Conservation (phyloP, 2,888 invertebrate genomes). For the Platynereis dumerilii region DNA sequence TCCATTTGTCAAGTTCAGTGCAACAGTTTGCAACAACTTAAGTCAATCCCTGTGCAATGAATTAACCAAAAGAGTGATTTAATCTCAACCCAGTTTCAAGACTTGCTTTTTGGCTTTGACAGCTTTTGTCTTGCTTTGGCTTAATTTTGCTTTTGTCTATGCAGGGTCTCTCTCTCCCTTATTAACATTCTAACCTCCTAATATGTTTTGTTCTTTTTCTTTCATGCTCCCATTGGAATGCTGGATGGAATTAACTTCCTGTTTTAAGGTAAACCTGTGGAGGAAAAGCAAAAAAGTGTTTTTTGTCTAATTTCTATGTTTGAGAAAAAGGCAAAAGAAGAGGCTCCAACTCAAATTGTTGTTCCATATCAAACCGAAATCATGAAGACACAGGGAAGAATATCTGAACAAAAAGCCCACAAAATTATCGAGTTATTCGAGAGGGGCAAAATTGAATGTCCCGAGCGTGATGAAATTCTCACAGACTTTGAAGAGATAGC, state of each 20-base stretch:
- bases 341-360: slow-evolving; percentile 8
- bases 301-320: slow-evolving; percentile 23
- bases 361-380: not conserved
- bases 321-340: slow-evolving; percentile 20
- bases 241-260: slow-evolving; percentile 19
- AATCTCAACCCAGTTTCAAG: too few relatives aligned
- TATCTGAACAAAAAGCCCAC: slow-evolving; percentile 3
- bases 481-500: too few relatives aligned
- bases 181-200: slow-evolving; percentile 29
- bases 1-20: slow-evolving; percentile 1
- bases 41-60: too few relatives aligned
- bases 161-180: slow-evolving; percentile 23
- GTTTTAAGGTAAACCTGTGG: slow-evolving; percentile 28
- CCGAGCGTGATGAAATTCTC: too few relatives aligned
- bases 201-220: slow-evolving; percentile 26
- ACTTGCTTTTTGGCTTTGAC: slow-evolving; percentile 11
- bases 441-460: slow-evolving; percentile 7
- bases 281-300: slow-evolving; percentile 28
- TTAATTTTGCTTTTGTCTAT: slow-evolving; percentile 25
- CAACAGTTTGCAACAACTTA: too few relatives aligned
- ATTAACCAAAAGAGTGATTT: too few relatives aligned
- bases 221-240: slow-evolving; percentile 29
- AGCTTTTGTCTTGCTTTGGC: slow-evolving; percentile 28
- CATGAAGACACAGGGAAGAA: not conserved
- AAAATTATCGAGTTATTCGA: slow-evolving; percentile 11